Conservation (phyloP, 2,888 invertebrate species). For the Urechis unicinctus region DNA sequence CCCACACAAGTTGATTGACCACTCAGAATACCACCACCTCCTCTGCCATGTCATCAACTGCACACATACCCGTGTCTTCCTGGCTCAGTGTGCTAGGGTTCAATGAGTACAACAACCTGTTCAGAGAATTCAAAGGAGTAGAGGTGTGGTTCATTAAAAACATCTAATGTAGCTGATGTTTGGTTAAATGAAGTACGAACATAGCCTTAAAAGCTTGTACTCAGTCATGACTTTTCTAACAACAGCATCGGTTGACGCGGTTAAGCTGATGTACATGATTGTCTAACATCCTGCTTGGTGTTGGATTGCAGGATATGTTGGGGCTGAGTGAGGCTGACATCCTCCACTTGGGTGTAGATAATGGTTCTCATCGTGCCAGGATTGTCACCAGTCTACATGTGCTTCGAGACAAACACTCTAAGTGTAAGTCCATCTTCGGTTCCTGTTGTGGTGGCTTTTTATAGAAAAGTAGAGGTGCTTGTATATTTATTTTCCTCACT, state of each 20-base stretch:
- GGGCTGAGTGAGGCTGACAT: conserved; percentile 59
- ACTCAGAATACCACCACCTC: too few relatives aligned
- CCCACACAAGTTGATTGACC: too few relatives aligned
- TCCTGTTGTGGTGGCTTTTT: too few relatives aligned
- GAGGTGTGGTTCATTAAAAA: conserved; percentile 49
- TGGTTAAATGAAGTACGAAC: too few relatives aligned
- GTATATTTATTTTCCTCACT: neutral
- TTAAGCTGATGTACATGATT: too few relatives aligned
- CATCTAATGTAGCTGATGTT: too few relatives aligned
- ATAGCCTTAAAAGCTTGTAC: too few relatives aligned
- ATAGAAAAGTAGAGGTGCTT: too few relatives aligned
- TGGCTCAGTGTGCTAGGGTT: conserved; percentile 62
- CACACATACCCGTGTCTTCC: conserved; percentile 23
- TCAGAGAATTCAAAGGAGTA: conserved; percentile 56
- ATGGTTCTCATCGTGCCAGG: conserved; percentile 61
- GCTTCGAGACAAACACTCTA: conserved; percentile 59
- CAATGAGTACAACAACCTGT: conserved; percentile 56
- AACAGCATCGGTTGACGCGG: too few relatives aligned
- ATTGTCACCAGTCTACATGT: conserved; percentile 63
- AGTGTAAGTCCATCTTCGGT: conserved; percentile 11
- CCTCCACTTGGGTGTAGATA: conserved; percentile 59
- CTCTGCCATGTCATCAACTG: too few relatives aligned
- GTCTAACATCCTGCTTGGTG: too few relatives aligned
- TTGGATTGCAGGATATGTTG: conserved; percentile 57
- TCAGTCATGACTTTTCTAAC: too few relatives aligned